Percentiles rank a stretch among this genome's conserved stretches.
Conservation (phyloP, 1,140 invertebrate species). For the Hypsibius dujardini region DNA sequence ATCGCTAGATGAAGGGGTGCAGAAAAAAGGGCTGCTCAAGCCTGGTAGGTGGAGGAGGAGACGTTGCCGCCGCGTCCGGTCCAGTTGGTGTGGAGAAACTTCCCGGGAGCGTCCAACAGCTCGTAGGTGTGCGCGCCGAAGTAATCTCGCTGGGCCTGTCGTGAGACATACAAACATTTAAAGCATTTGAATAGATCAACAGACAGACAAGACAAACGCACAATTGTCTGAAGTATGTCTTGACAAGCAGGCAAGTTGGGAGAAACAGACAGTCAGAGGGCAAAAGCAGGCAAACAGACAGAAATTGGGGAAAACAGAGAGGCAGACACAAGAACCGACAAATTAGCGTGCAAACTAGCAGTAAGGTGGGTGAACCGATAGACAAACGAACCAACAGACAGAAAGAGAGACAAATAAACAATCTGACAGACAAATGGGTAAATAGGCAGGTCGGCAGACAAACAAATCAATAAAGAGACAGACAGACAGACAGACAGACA, state of each 20-base stretch:
- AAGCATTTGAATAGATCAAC: not conserved
- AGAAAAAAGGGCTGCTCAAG: conserved; percentile 38
- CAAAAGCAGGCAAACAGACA: no score
- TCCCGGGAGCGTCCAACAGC: conserved; percentile 61
- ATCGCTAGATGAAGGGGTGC: no score
- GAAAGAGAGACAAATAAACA: no score
- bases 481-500: conserved; percentile 20
- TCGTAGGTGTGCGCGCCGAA: conserved; percentile 99
- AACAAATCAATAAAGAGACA: no score
- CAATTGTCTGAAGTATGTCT: conserved; percentile 16
- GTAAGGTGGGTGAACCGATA: no score
- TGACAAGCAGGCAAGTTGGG: conserved; percentile 12
- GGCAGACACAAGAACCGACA: no score
- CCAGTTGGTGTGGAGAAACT: conserved; percentile 94
- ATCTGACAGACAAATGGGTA: no score
- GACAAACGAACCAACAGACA: no score
- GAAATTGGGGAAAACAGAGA: no score
- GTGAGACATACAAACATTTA: conserved; percentile 25
- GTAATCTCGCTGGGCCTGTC: conserved; percentile 86
- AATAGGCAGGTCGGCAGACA: no score
- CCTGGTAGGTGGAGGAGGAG: conserved; percentile 82
- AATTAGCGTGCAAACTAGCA: no score
- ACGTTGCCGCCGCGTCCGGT: conserved; percentile 92
- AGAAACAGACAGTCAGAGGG: conserved; percentile 6
- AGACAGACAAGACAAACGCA: not conserved